Base-by-base conservation (phyloP, 2,797 vertebrate genomes). In the Poeciliopsis paucimaculata region DNA sequence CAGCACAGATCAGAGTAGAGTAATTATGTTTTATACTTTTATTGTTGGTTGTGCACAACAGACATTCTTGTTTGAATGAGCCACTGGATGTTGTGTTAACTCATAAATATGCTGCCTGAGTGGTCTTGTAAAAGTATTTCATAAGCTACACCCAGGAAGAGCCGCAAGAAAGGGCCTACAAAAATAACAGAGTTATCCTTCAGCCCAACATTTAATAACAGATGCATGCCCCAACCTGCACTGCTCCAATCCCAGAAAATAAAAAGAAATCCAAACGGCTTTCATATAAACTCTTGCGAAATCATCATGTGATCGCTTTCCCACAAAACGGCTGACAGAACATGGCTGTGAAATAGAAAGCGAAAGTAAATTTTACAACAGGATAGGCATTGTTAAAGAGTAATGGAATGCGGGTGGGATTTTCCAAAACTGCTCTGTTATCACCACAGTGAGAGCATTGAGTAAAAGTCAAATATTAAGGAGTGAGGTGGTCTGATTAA, bases 81-180 rank as follows among this genome's bases (percentile, higher is more conserved):
- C 23, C 12, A n/a, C 31, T 57, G 82, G 11, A 53, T 47, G 5
- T 0, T 53, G 72, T 49, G 9, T 71, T 26, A 3, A 15, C 31
- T 16, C 20, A n/a, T 34, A 60, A 78, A 76, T 15, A 11, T 47
- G 43, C 1, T 23, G 15, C 16, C 47, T 47, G 39, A 45, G 62
- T 55, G 81, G 89, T 91, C 62, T 39, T 77, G 77, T 81, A 93
- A 91, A 89, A 12, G 49, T 90, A 91, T 82, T 90, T 93, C 90
- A 94, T 76, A 55, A 2, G 6, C 57, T 43, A 46, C 23, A 82
- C 3, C 60, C 36, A 77, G 57, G 2, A 80, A 71, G 74, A 78
- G 75, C 78, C 51, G 31, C 7, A 79, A 80, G 55, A 88, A 46
- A 39, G 0, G 26, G n/a, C 76, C 23, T 77, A 7, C 20, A 31